A percentile compares a stretch with the other conserved stretches of the same genome.
Evolutionary conservation across 1,140 invertebrate species (phyloP).

Genomic region (Drosophila tani): DNA sequence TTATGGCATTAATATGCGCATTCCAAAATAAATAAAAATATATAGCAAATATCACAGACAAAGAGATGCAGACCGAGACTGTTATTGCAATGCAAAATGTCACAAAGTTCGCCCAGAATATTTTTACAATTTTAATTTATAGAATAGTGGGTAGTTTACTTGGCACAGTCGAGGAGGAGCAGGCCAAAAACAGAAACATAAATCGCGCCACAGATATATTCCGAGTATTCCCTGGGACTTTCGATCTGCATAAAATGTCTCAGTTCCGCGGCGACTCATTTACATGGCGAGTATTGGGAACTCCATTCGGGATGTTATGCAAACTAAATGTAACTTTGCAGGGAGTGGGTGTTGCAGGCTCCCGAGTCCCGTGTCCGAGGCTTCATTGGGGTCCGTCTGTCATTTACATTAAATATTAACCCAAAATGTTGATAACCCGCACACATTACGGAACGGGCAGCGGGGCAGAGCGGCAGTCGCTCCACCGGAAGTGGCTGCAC

Average conservation of each 20-base stretch:
- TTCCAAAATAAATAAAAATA: conserved; percentile 15
- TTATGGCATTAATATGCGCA: conserved; percentile 27
- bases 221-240: conserved; percentile 60
- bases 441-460: conserved; percentile 62
- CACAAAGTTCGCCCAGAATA: conserved; percentile 62
- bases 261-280: conserved; percentile 62
- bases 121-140: conserved; percentile 76
- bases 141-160: conserved; percentile 58
- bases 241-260: conserved; percentile 81
- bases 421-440: conserved; percentile 75
- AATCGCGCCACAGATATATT: conserved; percentile 48
- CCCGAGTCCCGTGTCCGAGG: conserved; percentile 13
- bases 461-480: conserved; percentile 11
- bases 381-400: conserved; percentile 60
- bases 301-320: conserved; percentile 40
- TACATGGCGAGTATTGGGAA: conserved; percentile 51
- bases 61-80: conserved; percentile 30
- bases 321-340: conserved; percentile 46
- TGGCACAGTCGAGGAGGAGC: conserved; percentile 16
- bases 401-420: conserved; percentile 82
- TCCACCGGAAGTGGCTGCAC: conserved; percentile 41
- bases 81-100: conserved; percentile 62
- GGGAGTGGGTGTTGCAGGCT: not conserved
- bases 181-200: conserved; percentile 64
- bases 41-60: conserved; percentile 30